Percentiles rank a stretch among this genome's conserved stretches.
Conservation (phyloP, 2,797 vertebrate species). For the Setipinna tenuifilis region DNA sequence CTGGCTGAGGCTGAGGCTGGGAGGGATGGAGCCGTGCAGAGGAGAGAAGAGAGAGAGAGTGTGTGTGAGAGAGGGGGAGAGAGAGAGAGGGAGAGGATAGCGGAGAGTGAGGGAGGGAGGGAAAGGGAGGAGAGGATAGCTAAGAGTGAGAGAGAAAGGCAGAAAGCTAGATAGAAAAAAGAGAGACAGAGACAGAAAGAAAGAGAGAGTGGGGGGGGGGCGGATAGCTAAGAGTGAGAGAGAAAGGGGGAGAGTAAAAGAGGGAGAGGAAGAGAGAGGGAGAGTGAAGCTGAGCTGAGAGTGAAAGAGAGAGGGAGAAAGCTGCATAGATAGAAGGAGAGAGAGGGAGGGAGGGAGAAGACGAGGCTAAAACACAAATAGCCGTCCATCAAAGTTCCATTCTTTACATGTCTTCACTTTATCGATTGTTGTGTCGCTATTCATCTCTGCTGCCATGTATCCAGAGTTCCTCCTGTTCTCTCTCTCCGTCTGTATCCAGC, state of each 20-base stretch:
- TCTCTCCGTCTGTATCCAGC: background rate
- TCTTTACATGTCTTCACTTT: background rate
- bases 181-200: background rate
- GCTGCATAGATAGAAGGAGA: too few relatives aligned
- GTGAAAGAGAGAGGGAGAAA: too few relatives aligned
- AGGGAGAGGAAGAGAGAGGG: too few relatives aligned
- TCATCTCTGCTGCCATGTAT: background rate
- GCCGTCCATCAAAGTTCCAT: background rate
- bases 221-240: background rate
- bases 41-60: too few relatives aligned
- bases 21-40: background rate
- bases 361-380: background rate
- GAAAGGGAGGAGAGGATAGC: too few relatives aligned
- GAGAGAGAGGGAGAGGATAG: background rate
- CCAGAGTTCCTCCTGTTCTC: background rate
- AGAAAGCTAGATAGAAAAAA: background rate
- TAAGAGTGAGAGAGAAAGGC: background rate
- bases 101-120: background rate
- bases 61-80: background rate
- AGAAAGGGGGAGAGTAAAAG: too few relatives aligned
- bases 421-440: slow-evolving; percentile 12
- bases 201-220: background rate
- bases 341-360: too few relatives aligned
- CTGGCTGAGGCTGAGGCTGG: background rate
- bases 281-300: too few relatives aligned